Conservation (phyloP, 2,797 vertebrate species). For the Decapterus maruadsi region DNA sequence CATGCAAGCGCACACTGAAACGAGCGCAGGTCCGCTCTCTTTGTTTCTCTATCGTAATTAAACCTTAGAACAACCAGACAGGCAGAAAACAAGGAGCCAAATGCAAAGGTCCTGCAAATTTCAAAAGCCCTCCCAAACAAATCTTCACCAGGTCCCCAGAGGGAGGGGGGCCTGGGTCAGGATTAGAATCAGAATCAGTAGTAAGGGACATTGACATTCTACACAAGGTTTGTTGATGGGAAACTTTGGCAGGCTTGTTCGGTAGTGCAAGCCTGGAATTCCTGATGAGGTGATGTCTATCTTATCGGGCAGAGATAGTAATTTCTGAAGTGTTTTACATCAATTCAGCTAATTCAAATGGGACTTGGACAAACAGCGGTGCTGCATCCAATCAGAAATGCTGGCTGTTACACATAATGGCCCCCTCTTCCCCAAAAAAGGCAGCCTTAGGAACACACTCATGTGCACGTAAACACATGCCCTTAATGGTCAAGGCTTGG, state of each 20-base stretch:
- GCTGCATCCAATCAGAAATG: conserved; percentile 48
- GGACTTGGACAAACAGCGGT: conserved; percentile 43
- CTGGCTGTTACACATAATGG: conserved; percentile 25
- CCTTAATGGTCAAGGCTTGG: conserved; percentile 26
- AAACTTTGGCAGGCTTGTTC: conserved; percentile 71
- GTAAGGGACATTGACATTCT: conserved; percentile 74
- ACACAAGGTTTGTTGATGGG: conserved; percentile 54
- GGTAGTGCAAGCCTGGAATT: conserved; percentile 60
- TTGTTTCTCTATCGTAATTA: conserved; percentile 82
- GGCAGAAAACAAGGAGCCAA: conserved; percentile 74
- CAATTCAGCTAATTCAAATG: conserved; percentile 64
- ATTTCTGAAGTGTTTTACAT: conserved; percentile 74
- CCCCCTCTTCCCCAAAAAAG: no score
- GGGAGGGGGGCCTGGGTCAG: conserved; percentile 41
- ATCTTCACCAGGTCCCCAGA: conserved; percentile 70
- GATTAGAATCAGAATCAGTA: conserved; percentile 74
- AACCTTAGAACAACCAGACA: conserved; percentile 68
- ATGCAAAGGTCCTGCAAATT: conserved; percentile 88
- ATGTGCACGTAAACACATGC: conserved; percentile 16
- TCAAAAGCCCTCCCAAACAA: conserved; percentile 82
- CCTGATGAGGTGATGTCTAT: conserved; percentile 76
- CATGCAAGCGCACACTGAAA: conserved; percentile 39
- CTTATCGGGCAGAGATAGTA: conserved; percentile 63
- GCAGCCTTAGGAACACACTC: conserved; percentile 8
- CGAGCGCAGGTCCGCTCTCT: conserved; percentile 23